Evolutionary conservation across 2,113 vertebrate species (phyloP).

Genomic region (Crotophaga sulcirostris): DNA sequence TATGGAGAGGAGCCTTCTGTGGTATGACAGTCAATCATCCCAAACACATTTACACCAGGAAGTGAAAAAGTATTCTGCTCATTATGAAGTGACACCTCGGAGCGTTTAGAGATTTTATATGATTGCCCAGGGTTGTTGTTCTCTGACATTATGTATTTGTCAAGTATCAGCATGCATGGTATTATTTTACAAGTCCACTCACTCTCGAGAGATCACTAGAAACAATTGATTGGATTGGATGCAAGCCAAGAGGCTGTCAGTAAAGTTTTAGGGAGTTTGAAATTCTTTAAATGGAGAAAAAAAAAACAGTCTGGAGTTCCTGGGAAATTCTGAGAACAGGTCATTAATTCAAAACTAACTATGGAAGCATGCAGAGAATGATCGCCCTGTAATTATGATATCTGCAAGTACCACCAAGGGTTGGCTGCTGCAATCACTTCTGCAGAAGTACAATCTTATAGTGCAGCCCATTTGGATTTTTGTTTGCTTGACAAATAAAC

Average conservation of each 20-base stretch:
- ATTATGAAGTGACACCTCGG: not conserved
- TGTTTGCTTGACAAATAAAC: not conserved
- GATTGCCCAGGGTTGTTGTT: not conserved
- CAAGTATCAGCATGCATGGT: not conserved
- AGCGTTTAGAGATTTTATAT: not conserved
- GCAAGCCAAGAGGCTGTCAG: not conserved
- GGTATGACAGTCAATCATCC: not conserved
- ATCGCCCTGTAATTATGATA: not conserved
- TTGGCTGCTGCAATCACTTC: not conserved
- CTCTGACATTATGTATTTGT: not conserved
- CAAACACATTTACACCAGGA: not conserved
- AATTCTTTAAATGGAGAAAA: not conserved
- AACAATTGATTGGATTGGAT: not conserved
- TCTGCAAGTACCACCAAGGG: not conserved
- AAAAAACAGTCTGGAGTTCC: not conserved
- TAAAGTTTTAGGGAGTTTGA: not conserved
- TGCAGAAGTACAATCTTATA: not conserved
- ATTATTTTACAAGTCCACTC: not conserved
- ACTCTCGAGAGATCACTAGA: not conserved
- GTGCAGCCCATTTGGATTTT: not conserved
- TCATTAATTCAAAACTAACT: not conserved
- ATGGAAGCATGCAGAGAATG: not conserved
- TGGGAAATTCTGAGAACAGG: not conserved
- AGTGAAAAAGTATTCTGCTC: not conserved
- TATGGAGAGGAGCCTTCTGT: not conserved